These are phyloP conservation scores for Selenia dentaria DNA, from an alignment of 2,888 invertebrate genomes.

Conservation along the genomic window DNA sequence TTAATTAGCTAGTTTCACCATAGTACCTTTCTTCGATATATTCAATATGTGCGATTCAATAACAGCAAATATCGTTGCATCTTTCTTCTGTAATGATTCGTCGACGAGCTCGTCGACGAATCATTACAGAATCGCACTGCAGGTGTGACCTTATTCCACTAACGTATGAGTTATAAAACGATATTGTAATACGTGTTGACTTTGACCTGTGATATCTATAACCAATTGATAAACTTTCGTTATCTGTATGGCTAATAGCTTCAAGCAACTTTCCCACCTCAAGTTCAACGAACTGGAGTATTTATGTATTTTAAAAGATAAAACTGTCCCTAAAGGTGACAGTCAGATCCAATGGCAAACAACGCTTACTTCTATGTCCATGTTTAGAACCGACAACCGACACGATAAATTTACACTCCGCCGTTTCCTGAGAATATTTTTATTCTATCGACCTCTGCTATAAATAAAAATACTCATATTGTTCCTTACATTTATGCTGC, in stretches of 20 bases:
- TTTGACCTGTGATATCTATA: neutral
- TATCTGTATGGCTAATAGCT: conserved; percentile 3
- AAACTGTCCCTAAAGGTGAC: conserved; percentile 54
- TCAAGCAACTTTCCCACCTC: conserved; percentile 37
- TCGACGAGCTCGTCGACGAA: no score
- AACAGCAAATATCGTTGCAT: no score
- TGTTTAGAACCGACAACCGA: conserved; percentile 52
- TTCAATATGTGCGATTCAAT: no score
- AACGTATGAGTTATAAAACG: no score
- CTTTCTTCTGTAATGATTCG: no score
- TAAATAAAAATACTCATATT: neutral
- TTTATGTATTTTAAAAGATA: conserved; percentile 63
- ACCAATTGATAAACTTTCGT: conserved; percentile 20
- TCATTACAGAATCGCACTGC: no score
- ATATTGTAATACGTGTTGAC: no score
- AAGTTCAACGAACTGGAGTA: conserved; percentile 51
- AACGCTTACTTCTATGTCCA: conserved; percentile 50
- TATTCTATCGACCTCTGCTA: conserved; percentile 1
- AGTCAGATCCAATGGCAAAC: conserved; percentile 58
- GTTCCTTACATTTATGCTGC: no score
- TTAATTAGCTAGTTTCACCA: no score
- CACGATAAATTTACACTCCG: conserved; percentile 54
- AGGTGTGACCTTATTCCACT: no score
- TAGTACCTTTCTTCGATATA: no score
- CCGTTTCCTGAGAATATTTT: conserved; percentile 62